Base-by-base conservation (phyloP, 2,113 vertebrate species). In the Neopipo cinnamomea region DNA sequence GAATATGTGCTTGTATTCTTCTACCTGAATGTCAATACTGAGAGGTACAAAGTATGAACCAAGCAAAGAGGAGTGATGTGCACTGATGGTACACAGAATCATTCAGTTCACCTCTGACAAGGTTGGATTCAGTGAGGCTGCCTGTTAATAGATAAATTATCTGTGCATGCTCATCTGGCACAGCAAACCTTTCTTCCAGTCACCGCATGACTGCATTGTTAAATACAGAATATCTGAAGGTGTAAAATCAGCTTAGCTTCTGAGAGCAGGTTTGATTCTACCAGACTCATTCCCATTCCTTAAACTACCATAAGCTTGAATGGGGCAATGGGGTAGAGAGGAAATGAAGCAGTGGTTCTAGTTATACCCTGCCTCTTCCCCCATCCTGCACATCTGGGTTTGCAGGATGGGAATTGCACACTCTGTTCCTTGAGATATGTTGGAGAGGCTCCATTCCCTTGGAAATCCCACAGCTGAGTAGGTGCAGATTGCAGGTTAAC, bases 401-500 rank as follows among this genome's bases (percentile, higher is more conserved):
- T 89, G 72, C 58, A 35, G 42, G 19, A 33, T 55, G 72, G 44
- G 24, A 85, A 56, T 25, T 19, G 39, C 28, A 61, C 30, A 5
- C 8, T 25, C 47, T 47, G 30, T 82, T 71, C 58, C 35, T 83
- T 83, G 58, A 50, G 59, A 82, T 21, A 8, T 11, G 1, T 52
- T 80, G 74, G 58, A 67, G 44, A 5, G 2, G 20, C n/a, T 91
- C 46, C 27, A 37, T 70, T 88, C 25, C 56, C 35, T 50, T 23
- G 78, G 35, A 82, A 39, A 41, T 91, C 42, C 74, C 47, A 21
- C 14, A 92, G 63, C 46, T 5, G 6, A 79, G 23, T 39, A n/a
- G 23, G 50, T 14, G 21, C 52, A 94, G 80, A 68, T 59, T 89
- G 61, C 72, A 89, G 49, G 78, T 87, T 96, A 96, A 94, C 87